phyloP scores from a whole-genome alignment of 2,113 vertebrate species.

The Neogobius melanostomus region DNA sequence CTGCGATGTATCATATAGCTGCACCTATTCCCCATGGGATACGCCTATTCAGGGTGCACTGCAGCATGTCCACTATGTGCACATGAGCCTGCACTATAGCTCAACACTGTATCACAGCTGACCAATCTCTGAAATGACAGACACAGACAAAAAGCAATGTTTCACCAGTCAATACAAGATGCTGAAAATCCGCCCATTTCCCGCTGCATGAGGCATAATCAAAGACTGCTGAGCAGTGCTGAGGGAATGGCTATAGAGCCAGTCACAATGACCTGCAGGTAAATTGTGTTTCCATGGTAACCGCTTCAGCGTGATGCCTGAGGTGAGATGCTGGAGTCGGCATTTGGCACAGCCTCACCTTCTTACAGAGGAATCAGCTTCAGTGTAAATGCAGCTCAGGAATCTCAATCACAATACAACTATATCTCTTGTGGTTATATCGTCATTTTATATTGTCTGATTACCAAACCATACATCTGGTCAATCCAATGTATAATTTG shows the following conservation, averaged over 20 bases:
- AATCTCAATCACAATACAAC: not conserved
- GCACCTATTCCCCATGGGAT: not conserved
- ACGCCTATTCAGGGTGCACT: constrained; percentile 10
- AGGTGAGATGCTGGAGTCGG: constrained; percentile 35
- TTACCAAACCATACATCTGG: no score
- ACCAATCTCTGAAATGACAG: not conserved
- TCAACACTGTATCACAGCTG: constrained; percentile 43
- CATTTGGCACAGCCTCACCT: constrained; percentile 32
- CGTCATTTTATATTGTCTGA: no score
- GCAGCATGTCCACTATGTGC: constrained; percentile 25
- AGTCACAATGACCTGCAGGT: constrained; percentile 55
- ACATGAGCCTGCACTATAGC: constrained; percentile 58
- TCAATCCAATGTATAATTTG: no score
- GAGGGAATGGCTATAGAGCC: constrained; percentile 32
- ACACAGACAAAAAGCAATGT: constrained; percentile 2
- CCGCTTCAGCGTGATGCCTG: constrained; percentile 28
- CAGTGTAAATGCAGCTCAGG: not conserved
- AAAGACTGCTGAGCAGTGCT: not conserved
- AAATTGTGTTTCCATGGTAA: constrained; percentile 63
- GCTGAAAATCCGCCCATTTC: constrained; percentile 2
- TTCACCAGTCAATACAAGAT: not conserved
- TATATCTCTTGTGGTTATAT: no score
- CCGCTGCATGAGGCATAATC: constrained; percentile 3
- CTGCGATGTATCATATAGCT: not conserved
- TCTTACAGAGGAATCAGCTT: constrained; percentile 19